These are phyloP conservation scores for Apostichopus leukothele DNA, from an alignment of 53 echinoderm and acorn worm species.

Conservation along the genomic window DNA sequence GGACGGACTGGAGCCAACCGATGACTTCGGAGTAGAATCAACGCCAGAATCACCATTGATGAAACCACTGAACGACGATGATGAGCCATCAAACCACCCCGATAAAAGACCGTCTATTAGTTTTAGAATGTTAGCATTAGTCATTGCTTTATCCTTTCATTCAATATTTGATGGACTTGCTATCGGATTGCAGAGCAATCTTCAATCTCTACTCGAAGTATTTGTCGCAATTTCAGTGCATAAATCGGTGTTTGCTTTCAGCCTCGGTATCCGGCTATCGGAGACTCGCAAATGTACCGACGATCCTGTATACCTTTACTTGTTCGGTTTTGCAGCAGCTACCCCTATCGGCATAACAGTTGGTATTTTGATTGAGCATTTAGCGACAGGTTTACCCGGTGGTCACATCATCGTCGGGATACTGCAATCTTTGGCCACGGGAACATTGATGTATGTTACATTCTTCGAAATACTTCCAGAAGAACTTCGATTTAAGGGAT, in stretches of 20 bases:
- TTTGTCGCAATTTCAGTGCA: constrained; percentile 62
- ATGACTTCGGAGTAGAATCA: background rate
- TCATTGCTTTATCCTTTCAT: constrained; percentile 57
- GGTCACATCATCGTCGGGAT: constrained; percentile 40
- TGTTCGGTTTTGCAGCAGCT: constrained; percentile 57
- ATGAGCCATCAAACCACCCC: background rate
- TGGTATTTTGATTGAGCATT: constrained; percentile 47
- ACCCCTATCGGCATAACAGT: constrained; percentile 59
- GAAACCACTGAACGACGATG: constrained; percentile 16
- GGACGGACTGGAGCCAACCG: background rate
- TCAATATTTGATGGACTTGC: constrained; percentile 68
- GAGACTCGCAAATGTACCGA: constrained; percentile 7
- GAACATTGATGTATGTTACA: constrained; percentile 55
- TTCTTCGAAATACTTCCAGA: constrained; percentile 58
- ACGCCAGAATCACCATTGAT: constrained; percentile 18
- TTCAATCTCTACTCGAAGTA: constrained; percentile 37
- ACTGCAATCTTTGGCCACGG: constrained; percentile 59
- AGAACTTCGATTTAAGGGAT: background rate
- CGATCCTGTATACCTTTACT: constrained; percentile 25
- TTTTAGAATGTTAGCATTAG: constrained; percentile 40
- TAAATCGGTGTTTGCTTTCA: constrained; percentile 68
- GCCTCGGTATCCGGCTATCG: constrained; percentile 64
- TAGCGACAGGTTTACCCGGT: constrained; percentile 52
- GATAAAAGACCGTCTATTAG: background rate
- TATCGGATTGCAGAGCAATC: constrained; percentile 46